A percentile compares a stretch with the other conserved stretches of the same genome.
Conservation (phyloP, 2,797 vertebrate genomes). For the Enteromius trimaculatus region DNA sequence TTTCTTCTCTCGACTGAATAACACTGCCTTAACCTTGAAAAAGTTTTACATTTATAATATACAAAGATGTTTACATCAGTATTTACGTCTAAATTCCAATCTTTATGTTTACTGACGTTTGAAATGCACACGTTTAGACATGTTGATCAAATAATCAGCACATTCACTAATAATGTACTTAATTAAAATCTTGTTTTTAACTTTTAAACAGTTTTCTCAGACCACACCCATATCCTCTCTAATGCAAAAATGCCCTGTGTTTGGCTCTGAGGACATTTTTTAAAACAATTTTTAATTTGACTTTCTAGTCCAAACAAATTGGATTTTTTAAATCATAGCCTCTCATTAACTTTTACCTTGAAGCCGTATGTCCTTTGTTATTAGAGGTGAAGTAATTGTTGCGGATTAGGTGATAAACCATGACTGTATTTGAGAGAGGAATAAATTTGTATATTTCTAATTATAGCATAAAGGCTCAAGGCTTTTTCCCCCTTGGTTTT, state of each 20-base stretch:
- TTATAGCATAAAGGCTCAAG: slow-evolving; percentile 45
- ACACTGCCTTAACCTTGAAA: not conserved
- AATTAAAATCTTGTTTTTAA: not conserved
- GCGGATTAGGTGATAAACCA: slow-evolving; percentile 51
- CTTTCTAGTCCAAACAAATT: slow-evolving; percentile 21
- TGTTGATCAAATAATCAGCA: not conserved
- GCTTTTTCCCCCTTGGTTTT: slow-evolving; percentile 13
- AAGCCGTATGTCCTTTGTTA: slow-evolving; percentile 32
- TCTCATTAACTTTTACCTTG: slow-evolving; percentile 47
- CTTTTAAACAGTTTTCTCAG: not conserved
- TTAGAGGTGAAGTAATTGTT: slow-evolving; percentile 46
- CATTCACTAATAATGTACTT: not conserved
- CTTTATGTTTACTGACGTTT: too few species aligned
- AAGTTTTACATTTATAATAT: not conserved
- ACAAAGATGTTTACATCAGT: not conserved
- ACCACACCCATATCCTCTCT: slow-evolving; percentile 24
- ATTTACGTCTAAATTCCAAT: not conserved
- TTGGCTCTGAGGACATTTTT: not conserved
- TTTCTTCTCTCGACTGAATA: not conserved
- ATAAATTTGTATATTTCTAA: slow-evolving; percentile 50
- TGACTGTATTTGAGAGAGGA: slow-evolving; percentile 31
- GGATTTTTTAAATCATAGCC: slow-evolving; percentile 17
- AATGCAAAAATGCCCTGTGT: not conserved
- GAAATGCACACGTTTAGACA: not conserved
- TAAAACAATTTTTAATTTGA: slow-evolving; percentile 15